Conservation (phyloP, 2,113 vertebrate genomes). For the Colaptes auratus region DNA sequence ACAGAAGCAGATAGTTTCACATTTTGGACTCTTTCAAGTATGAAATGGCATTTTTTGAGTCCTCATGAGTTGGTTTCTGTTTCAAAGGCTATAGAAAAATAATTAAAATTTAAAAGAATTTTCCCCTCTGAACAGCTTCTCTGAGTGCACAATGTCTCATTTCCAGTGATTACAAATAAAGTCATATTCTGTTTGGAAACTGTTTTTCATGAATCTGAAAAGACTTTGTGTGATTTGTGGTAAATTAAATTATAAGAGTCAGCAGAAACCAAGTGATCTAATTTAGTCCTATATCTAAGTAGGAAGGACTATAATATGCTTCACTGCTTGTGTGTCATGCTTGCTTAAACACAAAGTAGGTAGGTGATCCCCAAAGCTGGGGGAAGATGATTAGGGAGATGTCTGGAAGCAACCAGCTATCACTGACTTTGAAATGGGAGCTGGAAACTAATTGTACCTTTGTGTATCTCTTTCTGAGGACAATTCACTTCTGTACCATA, state of each 20-base stretch:
- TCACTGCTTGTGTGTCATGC: neutral
- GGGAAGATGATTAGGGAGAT: accelerated
- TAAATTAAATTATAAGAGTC: neutral
- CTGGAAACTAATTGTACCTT: neutral
- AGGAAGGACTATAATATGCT: neutral
- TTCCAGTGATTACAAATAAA: neutral
- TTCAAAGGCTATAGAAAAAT: neutral
- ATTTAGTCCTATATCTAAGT: neutral
- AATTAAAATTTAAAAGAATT: neutral
- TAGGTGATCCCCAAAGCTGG: neutral
- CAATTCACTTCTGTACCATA: neutral
- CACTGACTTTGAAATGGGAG: neutral
- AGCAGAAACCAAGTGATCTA: neutral
- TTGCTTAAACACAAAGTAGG: neutral
- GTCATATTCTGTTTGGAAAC: neutral
- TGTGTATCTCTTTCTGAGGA: neutral
- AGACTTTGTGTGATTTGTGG: neutral
- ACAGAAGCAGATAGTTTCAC: neutral
- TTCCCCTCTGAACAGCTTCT: neutral
- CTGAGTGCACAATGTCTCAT: neutral
- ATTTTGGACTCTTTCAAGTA: neutral
- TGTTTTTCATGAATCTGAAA: neutral
- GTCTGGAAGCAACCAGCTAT: neutral
- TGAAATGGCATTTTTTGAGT: neutral
- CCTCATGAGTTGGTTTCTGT: neutral